A percentile compares a stretch with the other conserved stretches of the same genome.
Evolutionary conservation across 2,888 invertebrate genomes (phyloP).

Genomic region (Drosophila infuscata): DNA sequence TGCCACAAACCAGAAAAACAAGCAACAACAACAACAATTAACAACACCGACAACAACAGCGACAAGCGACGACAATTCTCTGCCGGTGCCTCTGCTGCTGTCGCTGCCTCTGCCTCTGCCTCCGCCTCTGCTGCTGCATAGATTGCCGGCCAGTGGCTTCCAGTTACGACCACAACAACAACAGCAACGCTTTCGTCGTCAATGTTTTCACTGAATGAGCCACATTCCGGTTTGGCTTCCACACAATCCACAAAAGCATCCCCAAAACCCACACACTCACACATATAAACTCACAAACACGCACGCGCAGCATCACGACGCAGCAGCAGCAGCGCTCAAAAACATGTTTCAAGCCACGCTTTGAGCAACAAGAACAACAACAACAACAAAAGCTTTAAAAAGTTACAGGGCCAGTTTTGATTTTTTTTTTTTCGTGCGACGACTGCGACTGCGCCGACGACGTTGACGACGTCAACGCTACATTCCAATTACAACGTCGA

Average conservation of each 20-base stretch:
- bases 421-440: slow-evolving; percentile 30
- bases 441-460: slow-evolving; percentile 59
- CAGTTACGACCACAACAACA: slow-evolving; percentile 55
- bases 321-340: slow-evolving; percentile 31
- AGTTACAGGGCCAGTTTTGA: slow-evolving; percentile 66
- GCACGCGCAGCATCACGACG: slow-evolving; percentile 41
- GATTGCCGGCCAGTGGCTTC: slow-evolving; percentile 77
- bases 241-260: slow-evolving; percentile 75
- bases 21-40: slow-evolving; percentile 53
- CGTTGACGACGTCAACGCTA: slow-evolving; percentile 51
- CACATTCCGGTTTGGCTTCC: slow-evolving; percentile 77
- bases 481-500: slow-evolving; percentile 64
- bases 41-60: slow-evolving; percentile 9
- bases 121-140: slow-evolving; percentile 48
- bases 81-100: slow-evolving; percentile 15
- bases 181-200: slow-evolving; percentile 47
- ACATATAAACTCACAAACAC: slow-evolving; percentile 2
- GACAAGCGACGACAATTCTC: slow-evolving; percentile 23
- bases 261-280: slow-evolving; percentile 70
- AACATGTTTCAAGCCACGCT: slow-evolving; percentile 71
- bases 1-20: slow-evolving; percentile 78
- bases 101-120: slow-evolving; percentile 4
- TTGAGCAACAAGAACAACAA: slow-evolving; percentile 31
- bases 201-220: slow-evolving; percentile 77
- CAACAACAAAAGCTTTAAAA: slow-evolving; percentile 55